Evolutionary conservation across 1,140 invertebrate genomes (phyloP), one percentile per base, ranked within the genome.

Genomic region (Coboldia fuscipes): DNA sequence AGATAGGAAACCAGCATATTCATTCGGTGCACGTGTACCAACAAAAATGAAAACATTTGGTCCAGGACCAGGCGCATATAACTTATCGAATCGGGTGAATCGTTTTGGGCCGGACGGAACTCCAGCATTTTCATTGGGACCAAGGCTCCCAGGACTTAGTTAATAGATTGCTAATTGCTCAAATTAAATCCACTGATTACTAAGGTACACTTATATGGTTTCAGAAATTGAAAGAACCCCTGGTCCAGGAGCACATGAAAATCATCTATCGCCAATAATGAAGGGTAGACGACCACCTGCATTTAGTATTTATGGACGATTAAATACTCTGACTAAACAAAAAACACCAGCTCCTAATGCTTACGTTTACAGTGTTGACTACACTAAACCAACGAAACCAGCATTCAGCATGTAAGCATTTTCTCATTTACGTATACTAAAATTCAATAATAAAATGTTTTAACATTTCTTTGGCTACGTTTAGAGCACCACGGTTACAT

Each of bases 331-430:
- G n/a, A 45, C 47, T 15, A 57, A 55, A 37, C 49, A 51, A 3
- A 35, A 47, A 2, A 62, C 63, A 5, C 68, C 68, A 3, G 69
- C 64, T n/a, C 65, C 68, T 3, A 68, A 66, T 50, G 63, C 65
- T n/a, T 71, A 72, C 50, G 56, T 60, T 39, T 37, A 61, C 43
- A 37, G 58, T 42, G 44, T 60, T 1, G 50, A 53, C 34, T 43
- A 55, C 0, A 48, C 60, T 33, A 54, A 47, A 33, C 46, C 42
- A 9, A 42, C 48, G 0, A 47, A 46, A 14, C 57, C 58, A 2
- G 53, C 57, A 2, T 65, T 57, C 36, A 60, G 55, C 43, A 60
- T 65, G 62, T 65, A 38, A 47, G 54, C 50, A 39, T 33, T 16
- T 2, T 30, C 16, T 6, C 16, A 33, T 29, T 24, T 14, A 3